Base-by-base conservation (phyloP, 2,888 invertebrate genomes). In the Girardia tigrina region DNA sequence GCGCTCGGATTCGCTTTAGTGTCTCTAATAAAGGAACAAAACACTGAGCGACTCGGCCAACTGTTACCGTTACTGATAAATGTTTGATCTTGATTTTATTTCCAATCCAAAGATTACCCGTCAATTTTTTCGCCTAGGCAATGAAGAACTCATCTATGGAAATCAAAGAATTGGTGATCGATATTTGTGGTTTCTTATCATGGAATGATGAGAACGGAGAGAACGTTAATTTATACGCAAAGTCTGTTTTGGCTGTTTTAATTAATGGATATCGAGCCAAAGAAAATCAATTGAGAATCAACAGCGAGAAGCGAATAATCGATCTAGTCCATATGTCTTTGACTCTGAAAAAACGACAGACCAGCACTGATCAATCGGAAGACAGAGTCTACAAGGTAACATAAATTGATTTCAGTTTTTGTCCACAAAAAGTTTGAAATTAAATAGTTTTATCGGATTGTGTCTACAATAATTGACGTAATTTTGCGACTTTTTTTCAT, bases 241-340 rank as follows among this genome's bases (percentile, higher is more conserved):
- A 90, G 79, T 85, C 91, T 79, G 86, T 91, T 78, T 87, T 95
- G 79, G 94, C 95, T 0, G 91, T 91, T 86, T 87, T 97, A 80
- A 94, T 97, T 74, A 97, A 94, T 86, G 97, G 97, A 78, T 94
- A 94, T 77, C 95, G 95, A 86, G 97, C 97, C 86, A 95, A 94
- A 86, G 95, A 95, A 86, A 89, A 91, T 72, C 90, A 91, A 82
- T 95, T 97, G 69, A 90, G 92, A 84, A 90, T 91, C 56, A 91
- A 92, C 86, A 91, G 94, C 56, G 97, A 97, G 87, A 88, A 90
- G 78, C 94, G 94, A 8, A 87, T 97, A 73, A 89, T 94, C 72
- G 89, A 91, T 73, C 88, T 94, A 56, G 56, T 56, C 2, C 56
- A 56, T 16, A 56, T 56, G 56, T 56, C 56, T 2, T 6, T 56